These are phyloP conservation scores for Trigoniulus corallinus DNA, from an alignment of 1,140 invertebrate species.

Conservation along the genomic window DNA sequence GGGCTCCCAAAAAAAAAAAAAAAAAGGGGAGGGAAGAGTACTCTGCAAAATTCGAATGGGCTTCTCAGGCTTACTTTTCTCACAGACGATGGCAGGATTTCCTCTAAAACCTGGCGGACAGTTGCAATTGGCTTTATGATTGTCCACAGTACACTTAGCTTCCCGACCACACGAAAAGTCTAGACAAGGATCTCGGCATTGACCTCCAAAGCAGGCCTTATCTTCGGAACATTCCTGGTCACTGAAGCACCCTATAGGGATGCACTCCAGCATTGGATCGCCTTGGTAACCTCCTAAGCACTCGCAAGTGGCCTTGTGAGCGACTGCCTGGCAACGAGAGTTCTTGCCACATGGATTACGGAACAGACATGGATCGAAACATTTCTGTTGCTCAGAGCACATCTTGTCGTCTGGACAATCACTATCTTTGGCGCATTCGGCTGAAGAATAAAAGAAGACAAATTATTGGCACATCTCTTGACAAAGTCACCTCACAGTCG, in stretches of 20 bases:
- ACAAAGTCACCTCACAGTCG: too few relatives aligned
- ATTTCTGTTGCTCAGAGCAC: slow-evolving; percentile 41
- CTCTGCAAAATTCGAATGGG: slow-evolving; percentile 10
- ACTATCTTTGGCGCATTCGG: slow-evolving; percentile 47
- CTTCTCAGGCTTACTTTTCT: slow-evolving; percentile 11
- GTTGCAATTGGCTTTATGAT: slow-evolving; percentile 64
- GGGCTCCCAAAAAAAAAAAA: too few relatives aligned
- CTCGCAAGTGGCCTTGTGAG: slow-evolving; percentile 55
- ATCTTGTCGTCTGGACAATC: slow-evolving; percentile 60
- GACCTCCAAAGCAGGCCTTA: slow-evolving; percentile 63
- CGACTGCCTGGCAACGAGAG: slow-evolving; percentile 59
- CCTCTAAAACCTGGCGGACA: slow-evolving; percentile 50
- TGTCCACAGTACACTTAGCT: slow-evolving; percentile 59
- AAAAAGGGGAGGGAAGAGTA: not conserved
- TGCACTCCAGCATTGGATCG: slow-evolving; percentile 53
- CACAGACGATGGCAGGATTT: slow-evolving; percentile 14
- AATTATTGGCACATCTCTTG: too few relatives aligned
- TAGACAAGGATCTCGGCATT: slow-evolving; percentile 70
- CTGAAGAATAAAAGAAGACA: not conserved
- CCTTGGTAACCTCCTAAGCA: slow-evolving; percentile 63
- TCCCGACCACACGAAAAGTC: slow-evolving; percentile 49
- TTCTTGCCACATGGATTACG: slow-evolving; percentile 61
- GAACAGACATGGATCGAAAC: slow-evolving; percentile 37
- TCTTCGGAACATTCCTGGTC: slow-evolving; percentile 74
- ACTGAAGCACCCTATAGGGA: slow-evolving; percentile 64